Conservation (phyloP, 2,888 invertebrate species). For the Drosophila lacicola region DNA sequence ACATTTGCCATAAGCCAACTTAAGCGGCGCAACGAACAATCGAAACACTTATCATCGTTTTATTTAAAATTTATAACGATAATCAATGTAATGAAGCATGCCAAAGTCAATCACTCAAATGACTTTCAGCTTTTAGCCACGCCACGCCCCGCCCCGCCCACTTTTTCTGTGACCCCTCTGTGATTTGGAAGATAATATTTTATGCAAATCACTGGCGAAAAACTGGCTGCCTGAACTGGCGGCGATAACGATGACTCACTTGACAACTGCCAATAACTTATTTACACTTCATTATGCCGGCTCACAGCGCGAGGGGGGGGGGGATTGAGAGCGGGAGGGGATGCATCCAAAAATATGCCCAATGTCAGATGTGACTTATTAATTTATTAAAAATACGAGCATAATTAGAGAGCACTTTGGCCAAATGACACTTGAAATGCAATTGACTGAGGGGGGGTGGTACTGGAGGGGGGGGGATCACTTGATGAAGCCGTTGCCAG, state of each 20-base stretch:
- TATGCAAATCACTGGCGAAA: conserved; percentile 75
- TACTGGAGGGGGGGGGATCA: neutral
- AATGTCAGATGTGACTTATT: conserved; percentile 71
- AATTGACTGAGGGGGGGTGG: conserved; percentile 35
- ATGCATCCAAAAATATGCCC: conserved; percentile 60
- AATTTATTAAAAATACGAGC: conserved; percentile 79
- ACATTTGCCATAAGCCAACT: conserved; percentile 50
- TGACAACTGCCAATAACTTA: conserved; percentile 82
- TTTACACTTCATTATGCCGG: conserved; percentile 78
- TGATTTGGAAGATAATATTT: conserved; percentile 66
- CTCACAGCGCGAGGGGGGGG: neutral
- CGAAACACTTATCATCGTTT: conserved; percentile 77
- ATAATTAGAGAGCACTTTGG: conserved; percentile 81
- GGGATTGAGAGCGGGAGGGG: neutral
- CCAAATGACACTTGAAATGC: conserved; percentile 80
- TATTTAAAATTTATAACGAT: conserved; percentile 80
- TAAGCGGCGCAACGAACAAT: conserved; percentile 53
- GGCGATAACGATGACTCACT: conserved; percentile 75
- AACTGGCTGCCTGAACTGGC: conserved; percentile 28
- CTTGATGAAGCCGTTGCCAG: conserved; percentile 57
- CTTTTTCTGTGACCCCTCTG: neutral
- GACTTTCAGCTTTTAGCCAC: conserved; percentile 60
- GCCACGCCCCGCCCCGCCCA: neutral
- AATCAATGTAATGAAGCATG: conserved; percentile 80
- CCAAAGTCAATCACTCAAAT: conserved; percentile 79